phyloP scores from a whole-genome alignment of 1,140 invertebrate species.

The Caenorhabditis briggsae region DNA sequence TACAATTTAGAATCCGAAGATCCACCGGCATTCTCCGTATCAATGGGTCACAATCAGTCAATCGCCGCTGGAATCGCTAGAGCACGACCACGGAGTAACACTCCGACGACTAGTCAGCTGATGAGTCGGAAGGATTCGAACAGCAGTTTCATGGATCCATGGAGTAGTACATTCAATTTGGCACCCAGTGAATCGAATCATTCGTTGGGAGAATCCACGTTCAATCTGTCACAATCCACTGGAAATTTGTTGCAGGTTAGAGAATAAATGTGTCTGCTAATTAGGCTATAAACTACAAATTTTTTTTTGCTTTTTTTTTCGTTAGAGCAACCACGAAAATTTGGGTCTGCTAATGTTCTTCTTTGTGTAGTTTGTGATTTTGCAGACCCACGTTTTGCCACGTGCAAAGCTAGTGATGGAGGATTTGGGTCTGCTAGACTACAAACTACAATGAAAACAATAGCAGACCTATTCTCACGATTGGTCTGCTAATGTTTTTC shows the following conservation, averaged over 20 bases:
- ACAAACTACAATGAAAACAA: no score
- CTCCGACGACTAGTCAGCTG: conserved; percentile 63
- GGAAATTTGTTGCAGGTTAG: conserved; percentile 61
- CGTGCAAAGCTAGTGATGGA: no score
- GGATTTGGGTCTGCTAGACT: no score
- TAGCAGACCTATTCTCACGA: no score
- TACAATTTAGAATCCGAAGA: conserved; percentile 59
- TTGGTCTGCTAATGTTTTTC: no score
- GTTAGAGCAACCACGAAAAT: background rate
- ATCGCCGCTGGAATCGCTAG: conserved; percentile 68
- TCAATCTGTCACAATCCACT: conserved; percentile 65
- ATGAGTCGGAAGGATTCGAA: conserved; percentile 36
- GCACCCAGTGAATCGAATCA: conserved; percentile 53
- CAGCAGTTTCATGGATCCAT: conserved; percentile 53
- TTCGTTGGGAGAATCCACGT: conserved; percentile 61
- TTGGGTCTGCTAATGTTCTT: no score
- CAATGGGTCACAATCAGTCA: conserved; percentile 62
- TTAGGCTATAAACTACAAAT: background rate
- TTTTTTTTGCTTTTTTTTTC: background rate
- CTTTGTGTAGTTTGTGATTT: no score
- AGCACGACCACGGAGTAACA: conserved; percentile 71
- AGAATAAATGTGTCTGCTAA: background rate
- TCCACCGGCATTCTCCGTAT: conserved; percentile 65
- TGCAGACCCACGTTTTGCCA: no score
- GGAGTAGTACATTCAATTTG: conserved; percentile 53